Evolutionary conservation across 2,888 invertebrate species (phyloP).

Genomic region (Apamea anceps): DNA sequence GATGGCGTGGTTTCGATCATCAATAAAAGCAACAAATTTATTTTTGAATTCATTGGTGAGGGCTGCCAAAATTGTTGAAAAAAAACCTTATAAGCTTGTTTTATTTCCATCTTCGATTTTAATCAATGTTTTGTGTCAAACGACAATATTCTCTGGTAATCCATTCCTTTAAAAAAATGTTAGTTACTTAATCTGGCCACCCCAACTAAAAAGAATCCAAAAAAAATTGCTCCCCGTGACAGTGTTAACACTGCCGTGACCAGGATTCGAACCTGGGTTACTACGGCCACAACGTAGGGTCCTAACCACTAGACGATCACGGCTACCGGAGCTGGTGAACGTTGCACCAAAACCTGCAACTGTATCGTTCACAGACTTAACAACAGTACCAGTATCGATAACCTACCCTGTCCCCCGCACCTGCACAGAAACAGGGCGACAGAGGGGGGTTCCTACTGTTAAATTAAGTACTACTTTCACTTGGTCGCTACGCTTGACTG

Average conservation of each 20-base stretch:
- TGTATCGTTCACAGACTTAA: conserved; percentile 16
- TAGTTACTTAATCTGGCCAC: conserved; percentile 91
- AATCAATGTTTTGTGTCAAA: no score
- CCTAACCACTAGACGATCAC: conserved; percentile 90
- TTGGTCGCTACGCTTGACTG: conserved; percentile 59
- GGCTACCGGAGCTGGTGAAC: conserved; percentile 85
- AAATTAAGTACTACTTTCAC: conserved; percentile 49
- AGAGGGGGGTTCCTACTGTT: conserved; percentile 10
- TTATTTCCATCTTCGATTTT: not conserved
- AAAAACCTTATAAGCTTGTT: not conserved
- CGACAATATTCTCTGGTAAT: not conserved
- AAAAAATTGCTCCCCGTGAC: conserved; percentile 46
- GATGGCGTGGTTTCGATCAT: conserved; percentile 2
- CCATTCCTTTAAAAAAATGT: not conserved
- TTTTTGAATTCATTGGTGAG: not conserved
- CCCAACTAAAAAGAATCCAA: conserved; percentile 73
- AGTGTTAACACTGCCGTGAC: conserved; percentile 90
- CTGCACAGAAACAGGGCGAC: conserved; percentile 3
- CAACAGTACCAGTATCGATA: conserved; percentile 5
- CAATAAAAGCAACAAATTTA: not conserved
- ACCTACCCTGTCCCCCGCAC: conserved; percentile 32
- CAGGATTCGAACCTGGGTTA: conserved; percentile 93
- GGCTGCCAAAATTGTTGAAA: not conserved
- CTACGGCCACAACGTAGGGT: conserved; percentile 93
- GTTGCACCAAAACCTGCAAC: conserved; percentile 72